phyloP scores from a whole-genome alignment of 30 jellyfish, hydroid and myxozoan genomes.

The Calvadosia cruxmelitensis region DNA sequence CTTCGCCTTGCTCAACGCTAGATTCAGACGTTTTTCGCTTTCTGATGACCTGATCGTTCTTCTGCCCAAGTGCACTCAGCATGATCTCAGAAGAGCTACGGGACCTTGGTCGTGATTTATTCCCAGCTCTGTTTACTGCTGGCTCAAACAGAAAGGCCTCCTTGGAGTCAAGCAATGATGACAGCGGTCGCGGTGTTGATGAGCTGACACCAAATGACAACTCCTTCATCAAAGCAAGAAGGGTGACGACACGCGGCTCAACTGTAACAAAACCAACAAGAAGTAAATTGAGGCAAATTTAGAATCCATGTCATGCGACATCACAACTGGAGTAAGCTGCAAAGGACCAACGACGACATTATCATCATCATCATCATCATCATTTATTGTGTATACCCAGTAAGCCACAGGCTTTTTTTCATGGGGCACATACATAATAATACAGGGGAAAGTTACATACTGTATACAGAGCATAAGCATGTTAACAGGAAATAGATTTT shows the following conservation, averaged over 20 bases:
- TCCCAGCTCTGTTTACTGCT: too few relatives aligned
- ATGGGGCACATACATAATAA: too few relatives aligned
- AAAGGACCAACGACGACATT: too few relatives aligned
- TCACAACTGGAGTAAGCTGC: too few relatives aligned
- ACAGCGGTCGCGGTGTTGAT: background rate
- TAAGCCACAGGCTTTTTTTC: too few relatives aligned
- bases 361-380: too few relatives aligned
- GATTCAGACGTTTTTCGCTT: background rate
- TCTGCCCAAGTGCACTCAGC: background rate
- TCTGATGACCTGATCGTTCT: background rate
- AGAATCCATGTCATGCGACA: too few relatives aligned
- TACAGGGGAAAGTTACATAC: too few relatives aligned
- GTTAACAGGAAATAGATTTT: too few relatives aligned
- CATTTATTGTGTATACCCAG: too few relatives aligned
- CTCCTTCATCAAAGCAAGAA: constrained; percentile 8
- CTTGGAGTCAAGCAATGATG: background rate
- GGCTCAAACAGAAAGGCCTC: background rate
- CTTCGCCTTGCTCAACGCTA: background rate
- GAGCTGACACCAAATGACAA: background rate
- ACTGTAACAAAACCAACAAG: constrained; percentile 6
- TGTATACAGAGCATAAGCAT: too few relatives aligned
- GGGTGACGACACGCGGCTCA: constrained; percentile 23
- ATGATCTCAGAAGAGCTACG: background rate
- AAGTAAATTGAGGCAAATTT: too few relatives aligned
- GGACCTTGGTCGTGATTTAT: background rate